Conservation (phyloP, 2,113 vertebrate species). For the Hylia prasina region DNA sequence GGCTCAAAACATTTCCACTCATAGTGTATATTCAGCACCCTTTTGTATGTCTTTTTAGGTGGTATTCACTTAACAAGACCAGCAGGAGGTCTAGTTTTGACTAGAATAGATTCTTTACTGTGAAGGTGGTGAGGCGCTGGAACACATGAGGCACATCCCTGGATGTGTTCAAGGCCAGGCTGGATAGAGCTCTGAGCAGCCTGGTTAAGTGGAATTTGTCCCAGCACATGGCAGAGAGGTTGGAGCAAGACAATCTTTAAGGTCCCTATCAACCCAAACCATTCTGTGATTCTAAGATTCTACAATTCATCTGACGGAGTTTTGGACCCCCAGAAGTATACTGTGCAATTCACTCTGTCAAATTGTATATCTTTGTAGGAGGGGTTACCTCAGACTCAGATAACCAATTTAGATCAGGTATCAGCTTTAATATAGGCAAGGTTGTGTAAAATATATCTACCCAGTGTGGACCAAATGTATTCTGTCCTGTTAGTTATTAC, state of each 20-base stretch:
- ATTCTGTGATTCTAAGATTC: background rate
- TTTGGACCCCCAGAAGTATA: background rate
- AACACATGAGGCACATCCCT: background rate
- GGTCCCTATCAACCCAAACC: background rate
- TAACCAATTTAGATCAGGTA: background rate
- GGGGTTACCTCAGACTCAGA: background rate
- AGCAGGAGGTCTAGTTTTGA: background rate
- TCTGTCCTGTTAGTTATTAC: background rate
- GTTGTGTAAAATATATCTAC: background rate
- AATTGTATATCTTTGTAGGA: background rate
- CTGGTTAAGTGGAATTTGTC: background rate
- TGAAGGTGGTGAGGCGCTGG: background rate
- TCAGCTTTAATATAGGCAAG: background rate
- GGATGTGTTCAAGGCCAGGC: background rate
- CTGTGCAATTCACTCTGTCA: background rate
- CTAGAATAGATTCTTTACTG: background rate
- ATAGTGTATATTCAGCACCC: background rate
- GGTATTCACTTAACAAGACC: background rate
- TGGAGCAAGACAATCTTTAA: background rate
- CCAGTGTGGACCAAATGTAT: background rate
- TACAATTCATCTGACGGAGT: accelerated
- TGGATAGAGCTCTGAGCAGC: background rate
- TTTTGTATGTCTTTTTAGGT: background rate
- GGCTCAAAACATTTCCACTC: background rate
- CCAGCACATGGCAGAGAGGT: background rate